phyloP scores from a whole-genome alignment of 1,140 invertebrate genomes.

The Lordiphosa clarofinis region DNA sequence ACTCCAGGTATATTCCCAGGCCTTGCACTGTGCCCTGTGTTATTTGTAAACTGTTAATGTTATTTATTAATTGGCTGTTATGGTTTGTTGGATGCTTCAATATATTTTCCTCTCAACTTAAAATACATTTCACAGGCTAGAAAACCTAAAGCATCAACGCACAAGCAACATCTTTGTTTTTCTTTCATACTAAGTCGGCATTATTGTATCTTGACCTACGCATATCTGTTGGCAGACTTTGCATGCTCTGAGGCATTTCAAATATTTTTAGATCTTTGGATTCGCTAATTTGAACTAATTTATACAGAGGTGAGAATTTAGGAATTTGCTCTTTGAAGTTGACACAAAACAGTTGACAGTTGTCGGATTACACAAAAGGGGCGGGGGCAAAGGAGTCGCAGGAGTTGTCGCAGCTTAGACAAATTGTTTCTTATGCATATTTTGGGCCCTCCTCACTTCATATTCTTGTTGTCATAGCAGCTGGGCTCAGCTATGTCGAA shows the following conservation, averaged over 20 bases:
- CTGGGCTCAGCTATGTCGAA: conserved; percentile 43
- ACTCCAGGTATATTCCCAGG: no score
- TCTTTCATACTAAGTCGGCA: no score
- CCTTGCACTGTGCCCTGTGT: no score
- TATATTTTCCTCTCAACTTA: no score
- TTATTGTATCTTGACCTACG: no score
- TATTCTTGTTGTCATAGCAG: conserved; percentile 25
- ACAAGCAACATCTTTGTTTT: no score
- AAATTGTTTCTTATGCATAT: conserved; percentile 44
- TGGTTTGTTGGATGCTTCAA: no score
- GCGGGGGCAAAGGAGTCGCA: background rate
- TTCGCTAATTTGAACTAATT: conserved; percentile 9
- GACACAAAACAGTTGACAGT: conserved; percentile 11
- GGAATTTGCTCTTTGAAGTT: conserved; percentile 10
- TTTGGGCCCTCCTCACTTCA: background rate
- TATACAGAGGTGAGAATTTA: conserved; percentile 10
- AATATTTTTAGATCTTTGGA: conserved; percentile 6
- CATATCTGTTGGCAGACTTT: no score
- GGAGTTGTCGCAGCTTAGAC: conserved; percentile 30
- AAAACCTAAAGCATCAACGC: no score
- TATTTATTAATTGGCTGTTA: no score
- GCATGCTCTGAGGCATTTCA: background rate
- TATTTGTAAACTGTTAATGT: no score
- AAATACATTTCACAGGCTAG: no score
- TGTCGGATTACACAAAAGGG: background rate